Evolutionary conservation across 2,113 vertebrate species (phyloP).

Genomic region (Platysternon megacephalum): DNA sequence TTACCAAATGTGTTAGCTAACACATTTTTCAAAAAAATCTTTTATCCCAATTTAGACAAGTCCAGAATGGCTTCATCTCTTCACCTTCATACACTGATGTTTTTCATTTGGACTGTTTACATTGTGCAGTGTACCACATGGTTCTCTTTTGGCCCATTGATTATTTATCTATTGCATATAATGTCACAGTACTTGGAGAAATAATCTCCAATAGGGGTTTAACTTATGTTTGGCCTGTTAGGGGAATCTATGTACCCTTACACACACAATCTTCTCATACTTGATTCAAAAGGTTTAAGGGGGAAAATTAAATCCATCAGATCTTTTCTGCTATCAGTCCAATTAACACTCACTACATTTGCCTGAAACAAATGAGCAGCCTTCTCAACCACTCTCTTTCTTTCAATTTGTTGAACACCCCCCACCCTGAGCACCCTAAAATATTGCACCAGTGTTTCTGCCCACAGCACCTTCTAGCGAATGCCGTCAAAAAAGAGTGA

Average conservation of each 20-base stretch:
- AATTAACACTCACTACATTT: accelerated
- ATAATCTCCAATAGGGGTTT: background rate
- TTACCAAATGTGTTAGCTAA: background rate
- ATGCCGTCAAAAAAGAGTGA: background rate
- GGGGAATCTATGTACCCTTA: accelerated
- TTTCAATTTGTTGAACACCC: background rate
- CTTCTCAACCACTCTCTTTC: background rate
- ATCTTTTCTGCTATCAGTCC: background rate
- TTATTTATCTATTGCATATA: background rate
- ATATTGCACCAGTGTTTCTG: background rate
- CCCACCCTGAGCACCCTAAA: background rate
- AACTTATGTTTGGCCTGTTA: background rate
- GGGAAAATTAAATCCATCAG: background rate
- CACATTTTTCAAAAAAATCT: background rate
- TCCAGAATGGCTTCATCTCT: background rate
- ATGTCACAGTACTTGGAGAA: background rate
- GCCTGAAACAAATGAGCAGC: background rate
- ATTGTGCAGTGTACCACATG: accelerated
- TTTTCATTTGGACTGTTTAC: background rate
- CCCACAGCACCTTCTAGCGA: background rate
- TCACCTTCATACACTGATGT: too few relatives aligned
- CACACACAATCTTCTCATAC: accelerated
- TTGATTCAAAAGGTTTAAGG: accelerated
- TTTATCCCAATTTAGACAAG: background rate
- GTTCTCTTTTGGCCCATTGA: background rate